A percentile compares a stretch with the other conserved stretches of the same genome.
These are phyloP conservation scores for Pelochelys cantorii DNA, from an alignment of 2,797 vertebrate genomes.

Conservation along the genomic window DNA sequence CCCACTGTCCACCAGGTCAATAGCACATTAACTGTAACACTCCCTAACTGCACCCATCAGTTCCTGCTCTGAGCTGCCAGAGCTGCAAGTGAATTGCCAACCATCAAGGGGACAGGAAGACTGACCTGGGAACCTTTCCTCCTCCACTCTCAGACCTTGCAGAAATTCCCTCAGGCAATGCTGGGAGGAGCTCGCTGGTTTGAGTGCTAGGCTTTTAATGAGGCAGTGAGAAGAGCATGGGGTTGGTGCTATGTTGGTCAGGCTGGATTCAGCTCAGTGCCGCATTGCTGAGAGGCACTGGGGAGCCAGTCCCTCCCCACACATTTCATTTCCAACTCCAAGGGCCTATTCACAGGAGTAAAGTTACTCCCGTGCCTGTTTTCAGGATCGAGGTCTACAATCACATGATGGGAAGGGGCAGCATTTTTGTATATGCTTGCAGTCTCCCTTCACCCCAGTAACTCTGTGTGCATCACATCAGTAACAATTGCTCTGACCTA, in stretches of 20 bases:
- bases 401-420: neutral
- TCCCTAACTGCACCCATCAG: conserved; percentile 52
- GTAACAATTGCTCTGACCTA: neutral
- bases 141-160: neutral
- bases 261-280: neutral
- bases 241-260: neutral
- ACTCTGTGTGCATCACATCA: neutral
- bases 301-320: neutral
- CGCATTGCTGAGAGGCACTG: neutral
- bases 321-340: neutral
- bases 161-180: neutral
- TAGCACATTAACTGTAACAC: conserved; percentile 68
- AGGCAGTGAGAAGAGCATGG: neutral
- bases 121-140: neutral
- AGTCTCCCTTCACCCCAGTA: neutral
- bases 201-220: neutral
- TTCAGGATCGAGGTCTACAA: neutral
- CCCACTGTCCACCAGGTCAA: conserved; percentile 39
- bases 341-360: neutral
- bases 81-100: conserved; percentile 3
- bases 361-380: neutral
- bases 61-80: conserved; percentile 28
- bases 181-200: neutral
- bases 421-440: rapidly evolving
- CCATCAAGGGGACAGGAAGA: conserved; percentile 5